These are phyloP conservation scores for Ophioninae sp. DNA, from an alignment of 2,888 invertebrate genomes.

Conservation along the genomic window DNA sequence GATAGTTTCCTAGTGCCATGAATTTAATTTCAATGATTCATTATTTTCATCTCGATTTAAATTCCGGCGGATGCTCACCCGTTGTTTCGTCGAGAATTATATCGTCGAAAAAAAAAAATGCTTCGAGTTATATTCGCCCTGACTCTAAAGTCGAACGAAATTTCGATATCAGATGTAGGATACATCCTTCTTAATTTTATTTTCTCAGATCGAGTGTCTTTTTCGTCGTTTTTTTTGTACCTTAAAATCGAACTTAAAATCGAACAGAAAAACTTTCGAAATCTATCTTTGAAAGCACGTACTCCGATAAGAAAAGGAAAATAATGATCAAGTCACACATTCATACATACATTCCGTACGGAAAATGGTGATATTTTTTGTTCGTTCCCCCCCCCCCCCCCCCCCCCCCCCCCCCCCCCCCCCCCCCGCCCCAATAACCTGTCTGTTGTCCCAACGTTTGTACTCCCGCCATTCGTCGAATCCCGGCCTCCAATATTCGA, in stretches of 20 bases:
- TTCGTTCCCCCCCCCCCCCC: too few species aligned
- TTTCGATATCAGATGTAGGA: neutral
- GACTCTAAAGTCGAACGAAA: neutral
- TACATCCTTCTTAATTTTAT: neutral
- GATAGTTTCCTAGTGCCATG: neutral
- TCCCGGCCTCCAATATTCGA: constrained; percentile 87
- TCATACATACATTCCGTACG: too few species aligned
- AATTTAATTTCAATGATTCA: constrained; percentile 9
- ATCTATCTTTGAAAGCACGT: neutral
- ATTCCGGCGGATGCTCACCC: neutral
- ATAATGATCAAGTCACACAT: too few species aligned
- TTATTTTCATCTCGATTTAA: constrained; percentile 6
- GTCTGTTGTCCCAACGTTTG: constrained; percentile 85
- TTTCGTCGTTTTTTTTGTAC: neutral
- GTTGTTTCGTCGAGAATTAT: constrained; percentile 1
- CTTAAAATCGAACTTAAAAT: too few species aligned
- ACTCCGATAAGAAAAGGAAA: neutral
- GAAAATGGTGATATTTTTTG: too few species aligned
- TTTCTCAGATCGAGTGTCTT: neutral
- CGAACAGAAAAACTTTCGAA: too few species aligned
- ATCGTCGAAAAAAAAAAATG: constrained; percentile 1
- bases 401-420: too few species aligned
- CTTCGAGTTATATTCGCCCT: neutral
- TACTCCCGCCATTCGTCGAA: constrained; percentile 85
- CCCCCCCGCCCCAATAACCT: too few species aligned